Evolutionary conservation across 2,888 invertebrate genomes (phyloP).

Genomic region (Helobdella robusta): DNA sequence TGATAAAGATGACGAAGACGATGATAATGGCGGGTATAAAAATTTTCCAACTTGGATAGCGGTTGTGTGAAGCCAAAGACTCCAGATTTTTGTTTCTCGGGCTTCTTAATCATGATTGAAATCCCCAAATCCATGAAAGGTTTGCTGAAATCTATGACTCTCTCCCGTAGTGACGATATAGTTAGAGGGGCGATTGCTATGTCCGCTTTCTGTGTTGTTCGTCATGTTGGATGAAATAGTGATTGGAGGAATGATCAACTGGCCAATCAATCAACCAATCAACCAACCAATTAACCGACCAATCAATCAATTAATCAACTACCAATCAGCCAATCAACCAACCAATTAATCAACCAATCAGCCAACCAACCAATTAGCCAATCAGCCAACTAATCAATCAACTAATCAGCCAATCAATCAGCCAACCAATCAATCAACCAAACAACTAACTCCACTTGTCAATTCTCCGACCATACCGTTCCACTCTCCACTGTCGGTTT

Average conservation of each 20-base stretch:
- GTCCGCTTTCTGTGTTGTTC: slow-evolving; percentile 76
- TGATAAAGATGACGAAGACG: too few species aligned
- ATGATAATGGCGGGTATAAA: not conserved
- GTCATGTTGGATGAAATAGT: too few species aligned
- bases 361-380: too few species aligned
- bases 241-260: too few species aligned
- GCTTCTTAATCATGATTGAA: slow-evolving; percentile 86
- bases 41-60: not conserved
- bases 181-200: slow-evolving; percentile 89
- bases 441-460: slow-evolving; percentile 40
- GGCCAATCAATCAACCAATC: too few species aligned
- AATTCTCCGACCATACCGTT: slow-evolving; percentile 49
- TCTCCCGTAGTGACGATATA: slow-evolving; percentile 80
- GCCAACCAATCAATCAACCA: too few species aligned
- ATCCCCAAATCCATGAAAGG: slow-evolving; percentile 93
- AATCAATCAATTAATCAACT: too few species aligned
- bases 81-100: slow-evolving; percentile 79
- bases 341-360: too few species aligned
- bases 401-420: too few species aligned
- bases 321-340: too few species aligned
- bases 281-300: too few species aligned
- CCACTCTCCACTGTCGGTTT: slow-evolving; percentile 40
- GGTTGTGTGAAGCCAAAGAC: slow-evolving; percentile 25
- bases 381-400: too few species aligned
- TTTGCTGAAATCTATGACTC: slow-evolving; percentile 91